Evolutionary conservation across 2,113 vertebrate genomes (phyloP).

Genomic region (Siniperca chuatsi): DNA sequence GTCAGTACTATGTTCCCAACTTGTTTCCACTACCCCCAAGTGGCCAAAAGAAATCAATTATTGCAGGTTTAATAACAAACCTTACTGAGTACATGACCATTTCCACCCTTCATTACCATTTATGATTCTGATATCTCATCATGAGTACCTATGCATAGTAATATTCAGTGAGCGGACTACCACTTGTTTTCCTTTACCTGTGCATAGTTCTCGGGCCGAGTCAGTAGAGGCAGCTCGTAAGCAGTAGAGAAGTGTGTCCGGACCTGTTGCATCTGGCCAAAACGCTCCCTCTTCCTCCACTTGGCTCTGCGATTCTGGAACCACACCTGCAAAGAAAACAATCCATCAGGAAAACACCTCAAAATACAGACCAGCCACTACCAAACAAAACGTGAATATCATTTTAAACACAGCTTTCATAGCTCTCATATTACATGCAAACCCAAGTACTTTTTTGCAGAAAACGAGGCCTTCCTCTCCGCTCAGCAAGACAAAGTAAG

Average conservation of each 20-base stretch:
- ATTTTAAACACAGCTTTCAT: conserved; percentile 15
- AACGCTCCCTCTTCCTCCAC: conserved; percentile 95
- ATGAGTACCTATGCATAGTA: not conserved
- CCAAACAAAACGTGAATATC: conserved; percentile 24
- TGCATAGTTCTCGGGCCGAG: conserved; percentile 94
- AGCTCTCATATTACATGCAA: conserved; percentile 11
- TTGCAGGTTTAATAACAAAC: not conserved
- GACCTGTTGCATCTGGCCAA: conserved; percentile 98
- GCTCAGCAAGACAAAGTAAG: conserved; percentile 33
- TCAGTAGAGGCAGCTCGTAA: conserved; percentile 93
- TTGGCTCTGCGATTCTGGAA: conserved; percentile 97
- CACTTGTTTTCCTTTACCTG: conserved; percentile 84
- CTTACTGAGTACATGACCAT: not conserved
- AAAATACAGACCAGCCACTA: conserved; percentile 13
- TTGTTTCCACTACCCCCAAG: not conserved
- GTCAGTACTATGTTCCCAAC: not conserved
- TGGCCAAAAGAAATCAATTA: not conserved
- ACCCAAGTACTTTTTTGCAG: not conserved
- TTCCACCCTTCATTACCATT: not conserved
- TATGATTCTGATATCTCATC: not conserved
- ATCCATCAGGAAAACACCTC: conserved; percentile 32
- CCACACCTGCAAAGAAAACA: conserved; percentile 88
- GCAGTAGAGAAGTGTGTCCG: conserved; percentile 95
- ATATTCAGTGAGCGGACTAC: not conserved
- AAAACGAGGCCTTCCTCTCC: conserved; percentile 14